Evolutionary conservation across 2,113 vertebrate genomes (phyloP).

Genomic region (Turnix velox): DNA sequence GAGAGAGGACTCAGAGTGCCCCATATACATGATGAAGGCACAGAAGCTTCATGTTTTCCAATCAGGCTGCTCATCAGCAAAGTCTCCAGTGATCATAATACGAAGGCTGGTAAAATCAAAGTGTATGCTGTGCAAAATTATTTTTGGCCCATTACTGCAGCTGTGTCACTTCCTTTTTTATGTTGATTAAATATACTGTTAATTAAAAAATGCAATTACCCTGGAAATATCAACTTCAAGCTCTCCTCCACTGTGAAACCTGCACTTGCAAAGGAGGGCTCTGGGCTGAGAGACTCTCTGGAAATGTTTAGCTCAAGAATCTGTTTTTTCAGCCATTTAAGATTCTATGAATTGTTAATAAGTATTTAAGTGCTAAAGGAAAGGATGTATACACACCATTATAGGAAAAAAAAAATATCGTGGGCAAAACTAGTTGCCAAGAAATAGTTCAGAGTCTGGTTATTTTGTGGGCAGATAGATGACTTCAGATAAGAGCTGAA

Average conservation of each 20-base stretch:
- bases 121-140: neutral
- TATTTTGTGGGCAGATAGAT: slow-evolving; percentile 48
- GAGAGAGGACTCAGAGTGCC: neutral
- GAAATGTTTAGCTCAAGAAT: slow-evolving; percentile 28
- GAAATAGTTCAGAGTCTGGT: slow-evolving; percentile 29
- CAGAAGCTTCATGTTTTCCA: neutral
- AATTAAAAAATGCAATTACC: slow-evolving; percentile 14
- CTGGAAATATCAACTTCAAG: neutral
- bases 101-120: neutral
- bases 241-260: neutral
- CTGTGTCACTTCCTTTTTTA: neutral
- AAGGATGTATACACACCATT: neutral
- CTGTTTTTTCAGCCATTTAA: slow-evolving; percentile 19
- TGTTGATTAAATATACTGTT: slow-evolving; percentile 31
- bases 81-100: neutral
- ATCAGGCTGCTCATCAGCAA: neutral
- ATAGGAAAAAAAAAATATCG: neutral
- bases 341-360: slow-evolving; percentile 50
- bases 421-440: neutral
- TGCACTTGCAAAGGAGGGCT: neutral
- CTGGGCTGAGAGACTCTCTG: neutral
- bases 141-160: neutral
- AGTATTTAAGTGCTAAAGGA: slow-evolving; percentile 47
- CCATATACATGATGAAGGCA: rapidly evolving
- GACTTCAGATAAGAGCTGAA: neutral